Evolutionary conservation across 53 echinoderm and acorn worm genomes (phyloP).

Genomic region (Mesocentrotus franciscanus): DNA sequence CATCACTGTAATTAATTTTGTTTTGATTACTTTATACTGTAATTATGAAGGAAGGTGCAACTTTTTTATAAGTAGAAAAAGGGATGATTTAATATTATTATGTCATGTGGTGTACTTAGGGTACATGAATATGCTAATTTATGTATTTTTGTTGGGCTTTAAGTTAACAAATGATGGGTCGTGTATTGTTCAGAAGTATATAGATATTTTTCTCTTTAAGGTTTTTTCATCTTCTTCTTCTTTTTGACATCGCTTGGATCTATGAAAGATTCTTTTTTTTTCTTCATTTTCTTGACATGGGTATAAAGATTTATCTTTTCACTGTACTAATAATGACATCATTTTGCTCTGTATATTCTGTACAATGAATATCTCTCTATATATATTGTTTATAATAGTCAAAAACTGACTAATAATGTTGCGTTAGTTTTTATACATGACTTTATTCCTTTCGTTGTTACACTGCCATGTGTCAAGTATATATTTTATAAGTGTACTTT

Average conservation of each 20-base stretch:
- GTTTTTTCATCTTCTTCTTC: background rate
- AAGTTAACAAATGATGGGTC: background rate
- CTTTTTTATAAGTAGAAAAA: background rate
- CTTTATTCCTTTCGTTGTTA: slow-evolving; percentile 38
- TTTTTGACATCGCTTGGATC: background rate
- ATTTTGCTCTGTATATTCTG: slow-evolving; percentile 56
- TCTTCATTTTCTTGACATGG: slow-evolving; percentile 1
- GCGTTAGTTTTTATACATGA: slow-evolving; percentile 61
- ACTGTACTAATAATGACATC: slow-evolving; percentile 16
- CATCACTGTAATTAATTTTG: background rate
- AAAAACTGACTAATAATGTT: slow-evolving; percentile 50
- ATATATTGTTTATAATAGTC: slow-evolving; percentile 50
- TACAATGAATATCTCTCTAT: slow-evolving; percentile 47
- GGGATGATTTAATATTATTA: background rate
- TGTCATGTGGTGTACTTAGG: background rate
- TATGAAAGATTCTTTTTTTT: background rate
- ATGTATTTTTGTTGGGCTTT: background rate
- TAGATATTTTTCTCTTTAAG: background rate
- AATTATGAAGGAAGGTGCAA: background rate
- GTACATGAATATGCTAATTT: background rate
- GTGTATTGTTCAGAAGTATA: background rate
- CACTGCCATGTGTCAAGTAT: slow-evolving; percentile 56
- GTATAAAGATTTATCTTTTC: slow-evolving; percentile 10
- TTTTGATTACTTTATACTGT: background rate
- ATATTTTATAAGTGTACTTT: slow-evolving; percentile 38